phyloP scores from a whole-genome alignment of 2,888 invertebrate species.

The Leptinotarsa peninsularis region DNA sequence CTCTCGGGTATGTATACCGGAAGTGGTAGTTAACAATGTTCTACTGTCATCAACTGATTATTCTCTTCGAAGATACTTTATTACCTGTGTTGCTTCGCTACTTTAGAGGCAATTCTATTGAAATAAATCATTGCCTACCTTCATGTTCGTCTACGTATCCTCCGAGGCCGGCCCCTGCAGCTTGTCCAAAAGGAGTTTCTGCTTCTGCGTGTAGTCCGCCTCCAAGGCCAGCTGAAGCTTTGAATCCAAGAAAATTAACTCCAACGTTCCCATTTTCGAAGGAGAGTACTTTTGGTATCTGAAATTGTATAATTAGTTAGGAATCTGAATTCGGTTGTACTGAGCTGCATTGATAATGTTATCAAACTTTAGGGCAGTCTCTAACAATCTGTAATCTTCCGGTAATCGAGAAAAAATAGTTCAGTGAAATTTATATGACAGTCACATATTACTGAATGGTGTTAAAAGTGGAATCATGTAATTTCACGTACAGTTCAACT shows the following conservation, averaged over 20 bases:
- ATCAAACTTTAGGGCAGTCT: not conserved
- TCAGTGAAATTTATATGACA: no score
- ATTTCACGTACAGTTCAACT: no score
- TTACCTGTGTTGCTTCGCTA: no score
- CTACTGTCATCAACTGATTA: no score
- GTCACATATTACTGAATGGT: no score
- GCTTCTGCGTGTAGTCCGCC: constrained; percentile 79
- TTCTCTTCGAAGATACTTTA: no score
- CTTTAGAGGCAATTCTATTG: not conserved
- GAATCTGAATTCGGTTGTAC: not conserved
- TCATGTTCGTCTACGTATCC: constrained; percentile 66
- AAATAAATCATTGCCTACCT: constrained; percentile 47
- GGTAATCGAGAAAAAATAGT: no score
- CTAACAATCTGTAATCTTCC: no score
- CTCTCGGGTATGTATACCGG: no score
- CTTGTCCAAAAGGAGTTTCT: constrained; percentile 77
- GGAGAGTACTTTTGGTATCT: constrained; percentile 62
- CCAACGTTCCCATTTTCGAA: constrained; percentile 77
- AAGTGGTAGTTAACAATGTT: no score
- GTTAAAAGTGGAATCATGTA: no score
- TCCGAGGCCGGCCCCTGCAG: constrained; percentile 77
- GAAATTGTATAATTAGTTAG: constrained; percentile 23
- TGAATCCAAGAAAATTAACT: constrained; percentile 81
- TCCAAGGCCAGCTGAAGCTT: constrained; percentile 80
- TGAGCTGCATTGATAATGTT: not conserved